Conservation (phyloP, 1,140 invertebrate species). For the Heliconius eleuchia region DNA sequence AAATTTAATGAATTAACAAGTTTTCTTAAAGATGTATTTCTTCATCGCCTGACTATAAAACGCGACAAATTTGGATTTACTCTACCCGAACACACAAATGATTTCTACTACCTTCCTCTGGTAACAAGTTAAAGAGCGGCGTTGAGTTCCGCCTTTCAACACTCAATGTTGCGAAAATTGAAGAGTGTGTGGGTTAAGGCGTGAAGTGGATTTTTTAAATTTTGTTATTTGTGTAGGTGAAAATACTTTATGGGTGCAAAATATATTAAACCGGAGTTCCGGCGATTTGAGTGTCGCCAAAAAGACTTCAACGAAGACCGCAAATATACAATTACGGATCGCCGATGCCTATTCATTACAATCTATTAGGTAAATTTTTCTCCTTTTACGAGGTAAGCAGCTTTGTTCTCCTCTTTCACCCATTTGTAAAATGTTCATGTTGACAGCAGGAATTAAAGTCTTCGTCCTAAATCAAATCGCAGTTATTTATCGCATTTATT, state of each 20-base stretch:
- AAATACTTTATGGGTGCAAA: slow-evolving; percentile 51
- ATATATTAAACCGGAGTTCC: slow-evolving; percentile 53
- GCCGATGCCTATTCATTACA: slow-evolving; percentile 19
- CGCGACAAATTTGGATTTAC: too few relatives aligned
- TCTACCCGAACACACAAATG: background rate
- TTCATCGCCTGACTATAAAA: too few relatives aligned
- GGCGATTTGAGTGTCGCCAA: slow-evolving; percentile 36
- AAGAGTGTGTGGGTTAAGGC: too few relatives aligned
- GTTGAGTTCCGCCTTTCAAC: background rate
- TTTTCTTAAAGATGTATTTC: too few relatives aligned
- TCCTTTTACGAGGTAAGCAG: too few relatives aligned
- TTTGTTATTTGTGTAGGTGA: slow-evolving; percentile 39
- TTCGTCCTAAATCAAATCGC: too few relatives aligned
- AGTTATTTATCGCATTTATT: too few relatives aligned
- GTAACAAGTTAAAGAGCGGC: background rate
- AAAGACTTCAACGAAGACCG: slow-evolving; percentile 3
- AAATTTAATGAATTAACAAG: too few relatives aligned
- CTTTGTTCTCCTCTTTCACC: too few relatives aligned
- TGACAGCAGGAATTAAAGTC: too few relatives aligned
- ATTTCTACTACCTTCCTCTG: background rate
- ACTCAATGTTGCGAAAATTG: background rate
- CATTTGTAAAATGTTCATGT: too few relatives aligned
- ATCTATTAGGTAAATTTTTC: slow-evolving; percentile 42
- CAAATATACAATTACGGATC: background rate
- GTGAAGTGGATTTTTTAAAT: background rate